Conservation (phyloP, 1,140 invertebrate genomes). For the Caenorhabditis inopinata region DNA sequence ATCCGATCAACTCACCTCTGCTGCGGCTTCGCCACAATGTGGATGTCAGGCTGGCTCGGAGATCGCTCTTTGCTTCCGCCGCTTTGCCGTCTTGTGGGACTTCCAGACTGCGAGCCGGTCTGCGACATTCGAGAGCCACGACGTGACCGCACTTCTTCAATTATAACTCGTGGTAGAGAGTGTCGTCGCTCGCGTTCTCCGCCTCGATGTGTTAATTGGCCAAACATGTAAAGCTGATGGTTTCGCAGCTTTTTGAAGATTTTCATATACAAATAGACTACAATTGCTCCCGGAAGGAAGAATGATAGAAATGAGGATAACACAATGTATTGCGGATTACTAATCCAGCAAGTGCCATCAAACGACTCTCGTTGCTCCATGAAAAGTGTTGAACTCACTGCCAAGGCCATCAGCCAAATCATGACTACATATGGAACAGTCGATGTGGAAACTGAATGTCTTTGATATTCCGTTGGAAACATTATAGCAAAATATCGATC, state of each 20-base stretch:
- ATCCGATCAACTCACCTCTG: slow-evolving; percentile 43
- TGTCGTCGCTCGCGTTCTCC: slow-evolving; percentile 22
- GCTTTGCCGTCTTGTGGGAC: slow-evolving; percentile 34
- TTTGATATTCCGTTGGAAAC: slow-evolving; percentile 52
- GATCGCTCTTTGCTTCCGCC: slow-evolving; percentile 44
- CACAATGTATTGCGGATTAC: slow-evolving; percentile 48
- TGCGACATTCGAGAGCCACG: slow-evolving; percentile 46
- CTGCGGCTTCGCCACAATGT: slow-evolving; percentile 36
- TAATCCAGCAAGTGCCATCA: slow-evolving; percentile 44
- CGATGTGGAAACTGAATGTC: slow-evolving; percentile 45
- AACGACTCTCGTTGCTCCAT: slow-evolving; percentile 33
- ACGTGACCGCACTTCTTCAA: slow-evolving; percentile 46
- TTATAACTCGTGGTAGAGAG: slow-evolving; percentile 46
- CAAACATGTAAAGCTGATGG: slow-evolving; percentile 51
- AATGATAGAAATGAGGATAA: slow-evolving; percentile 49
- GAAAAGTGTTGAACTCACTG: slow-evolving; percentile 43
- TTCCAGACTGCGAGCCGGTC: slow-evolving; percentile 43
- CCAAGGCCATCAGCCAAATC: slow-evolving; percentile 49
- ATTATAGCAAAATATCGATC: slow-evolving; percentile 52
- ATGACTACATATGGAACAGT: slow-evolving; percentile 47
- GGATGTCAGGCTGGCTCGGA: slow-evolving; percentile 50
- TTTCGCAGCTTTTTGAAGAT: slow-evolving; percentile 47
- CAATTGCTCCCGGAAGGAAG: slow-evolving; percentile 47
- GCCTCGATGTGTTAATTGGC: slow-evolving; percentile 17
- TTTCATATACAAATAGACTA: slow-evolving; percentile 49